Evolutionary conservation across 2,113 vertebrate species (phyloP), one percentile per base, ranked within the genome.

Genomic region (Sus scrofa): DNA sequence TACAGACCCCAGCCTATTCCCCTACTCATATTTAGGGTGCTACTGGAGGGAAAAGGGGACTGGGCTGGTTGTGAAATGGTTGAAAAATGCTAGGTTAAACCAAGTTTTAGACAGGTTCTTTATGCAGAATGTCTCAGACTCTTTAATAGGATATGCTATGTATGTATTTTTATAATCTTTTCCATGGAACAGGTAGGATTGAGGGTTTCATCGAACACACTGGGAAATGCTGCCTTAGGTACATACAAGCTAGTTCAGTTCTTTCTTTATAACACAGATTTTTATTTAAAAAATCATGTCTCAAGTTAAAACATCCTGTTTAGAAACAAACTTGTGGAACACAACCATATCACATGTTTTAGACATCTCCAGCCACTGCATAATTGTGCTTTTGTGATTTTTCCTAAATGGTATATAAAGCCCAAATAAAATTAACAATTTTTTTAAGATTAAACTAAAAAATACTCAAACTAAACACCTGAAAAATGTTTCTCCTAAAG

Each of bases 381-480:
- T 71, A 92, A n/a, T 20, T 87, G 54, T 58, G 26, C 34, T 71
- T 74, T 65, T 94, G 74, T 73, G 30, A 73, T 34, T 93, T 84
- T 87, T 75, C 75, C 52, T 74, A 88, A 67, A 68, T 39, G 82
- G 12, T 19, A 86, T 13, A 32, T 7, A 91, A 82, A 77, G 24
- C 32, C 24, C 77, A 79, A 93, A 92, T 10, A 89, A 88, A 92
- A 89, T 27, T 75, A 77, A 26, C 14, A 73, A 50, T 50, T 62
- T 78, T 50, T 67, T 97, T 94, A 37, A 78, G 30, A 84, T 75
- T 83, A 37, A 71, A 96, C 73, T 63, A 86, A 91, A 63, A 74
- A 60, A 22, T 2, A 86, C 26, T 63, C 75, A 56, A 89, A 85
- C 52, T 71, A 78, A 79, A 89, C 14, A 82, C 12, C 10, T 88